These are phyloP conservation scores for Gymnoscopelus microlampas DNA, from an alignment of 2,797 vertebrate species.

Conservation along the genomic window DNA sequence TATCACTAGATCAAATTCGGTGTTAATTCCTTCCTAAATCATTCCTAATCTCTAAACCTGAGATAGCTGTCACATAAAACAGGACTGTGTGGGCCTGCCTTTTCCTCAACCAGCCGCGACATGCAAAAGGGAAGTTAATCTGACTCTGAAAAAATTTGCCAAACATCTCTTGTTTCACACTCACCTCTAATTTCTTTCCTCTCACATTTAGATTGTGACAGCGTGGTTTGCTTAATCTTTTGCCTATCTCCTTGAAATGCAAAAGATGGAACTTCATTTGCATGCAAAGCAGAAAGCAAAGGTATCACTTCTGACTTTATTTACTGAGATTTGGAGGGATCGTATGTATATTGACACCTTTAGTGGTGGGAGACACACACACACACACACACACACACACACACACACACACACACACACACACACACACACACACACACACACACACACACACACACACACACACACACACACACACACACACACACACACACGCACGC, in stretches of 20 bases:
- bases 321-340: conserved; percentile 57
- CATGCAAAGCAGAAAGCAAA: conserved; percentile 61
- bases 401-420: conserved; percentile 39
- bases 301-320: conserved; percentile 66
- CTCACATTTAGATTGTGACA: conserved; percentile 47
- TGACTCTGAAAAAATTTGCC: background rate
- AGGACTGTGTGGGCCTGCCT: conserved; percentile 2
- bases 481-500: conserved; percentile 24
- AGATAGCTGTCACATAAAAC: conserved; percentile 30
- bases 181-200: conserved; percentile 27
- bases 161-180: conserved; percentile 40
- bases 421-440: conserved; percentile 15
- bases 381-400: conserved; percentile 14
- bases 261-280: conserved; percentile 53
- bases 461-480: conserved; percentile 10
- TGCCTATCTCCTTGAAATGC: conserved; percentile 58
- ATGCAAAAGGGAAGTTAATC: conserved; percentile 43
- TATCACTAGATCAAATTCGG: conserved; percentile 16
- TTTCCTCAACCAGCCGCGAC: conserved; percentile 46
- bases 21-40: conserved; percentile 25
- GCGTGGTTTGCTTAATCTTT: conserved; percentile 57
- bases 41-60: background rate
- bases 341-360: conserved; percentile 43
- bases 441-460: conserved; percentile 38
- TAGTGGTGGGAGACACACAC: conserved; percentile 26